These are phyloP conservation scores for Coccyzus lansbergi DNA, from an alignment of 2,797 vertebrate genomes.

Conservation along the genomic window DNA sequence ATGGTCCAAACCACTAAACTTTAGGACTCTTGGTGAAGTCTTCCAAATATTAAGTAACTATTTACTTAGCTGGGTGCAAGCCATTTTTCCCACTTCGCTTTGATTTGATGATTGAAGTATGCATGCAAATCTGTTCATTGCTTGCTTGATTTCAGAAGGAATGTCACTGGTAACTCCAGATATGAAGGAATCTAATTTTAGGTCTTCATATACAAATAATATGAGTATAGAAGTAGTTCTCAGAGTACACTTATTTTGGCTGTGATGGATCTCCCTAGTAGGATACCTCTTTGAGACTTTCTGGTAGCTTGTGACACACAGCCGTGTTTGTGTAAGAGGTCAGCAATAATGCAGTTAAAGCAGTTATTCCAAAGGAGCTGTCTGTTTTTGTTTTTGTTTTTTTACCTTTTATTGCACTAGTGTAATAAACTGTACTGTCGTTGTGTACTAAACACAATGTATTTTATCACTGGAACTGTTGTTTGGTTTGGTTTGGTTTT, in stretches of 20 bases:
- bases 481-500: not conserved
- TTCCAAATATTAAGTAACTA: not conserved
- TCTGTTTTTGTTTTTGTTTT: not conserved
- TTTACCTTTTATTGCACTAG: constrained; percentile 38
- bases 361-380: not conserved
- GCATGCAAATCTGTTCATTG: not conserved
- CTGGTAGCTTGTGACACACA: not conserved
- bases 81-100: not conserved
- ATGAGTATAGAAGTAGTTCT: not conserved
- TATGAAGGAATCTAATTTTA: constrained; percentile 1
- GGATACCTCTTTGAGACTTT: not conserved
- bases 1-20: not conserved
- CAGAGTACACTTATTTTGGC: not conserved
- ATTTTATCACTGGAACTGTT: not conserved
- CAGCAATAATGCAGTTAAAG: not conserved
- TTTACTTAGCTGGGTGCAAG: not conserved
- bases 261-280: not conserved
- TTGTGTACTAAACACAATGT: constrained; percentile 19
- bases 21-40: not conserved
- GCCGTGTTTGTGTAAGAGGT: not conserved
- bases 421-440: constrained; percentile 19
- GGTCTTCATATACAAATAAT: constrained; percentile 6
- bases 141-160: not conserved
- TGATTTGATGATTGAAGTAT: not conserved
- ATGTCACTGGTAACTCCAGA: not conserved